These are phyloP conservation scores for Nothoprocta perdicaria DNA, from an alignment of 2,113 vertebrate genomes.

Conservation along the genomic window DNA sequence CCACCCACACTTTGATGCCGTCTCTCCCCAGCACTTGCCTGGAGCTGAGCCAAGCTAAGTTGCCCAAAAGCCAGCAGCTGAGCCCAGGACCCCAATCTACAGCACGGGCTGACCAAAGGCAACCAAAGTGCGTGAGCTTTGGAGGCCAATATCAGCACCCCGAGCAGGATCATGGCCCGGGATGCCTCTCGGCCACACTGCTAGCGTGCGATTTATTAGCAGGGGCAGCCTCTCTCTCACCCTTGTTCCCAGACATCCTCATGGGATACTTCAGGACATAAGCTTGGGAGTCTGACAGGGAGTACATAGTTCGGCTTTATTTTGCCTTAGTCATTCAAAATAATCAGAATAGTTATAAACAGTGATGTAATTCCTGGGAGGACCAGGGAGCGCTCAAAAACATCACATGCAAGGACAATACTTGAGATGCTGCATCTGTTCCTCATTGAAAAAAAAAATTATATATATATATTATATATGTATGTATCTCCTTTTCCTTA, in stretches of 20 bases:
- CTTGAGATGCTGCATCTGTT: neutral
- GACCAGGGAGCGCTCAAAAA: constrained; percentile 58
- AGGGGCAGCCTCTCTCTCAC: neutral
- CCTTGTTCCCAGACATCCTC: neutral
- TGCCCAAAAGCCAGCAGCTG: neutral
- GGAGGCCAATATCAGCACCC: neutral
- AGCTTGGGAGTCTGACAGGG: neutral
- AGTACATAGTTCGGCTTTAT: neutral
- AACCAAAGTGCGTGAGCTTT: neutral
- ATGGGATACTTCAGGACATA: neutral
- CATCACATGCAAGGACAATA: constrained; percentile 5
- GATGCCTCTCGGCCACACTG: neutral
- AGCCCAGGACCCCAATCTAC: neutral
- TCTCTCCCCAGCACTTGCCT: neutral
- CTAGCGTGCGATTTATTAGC: neutral
- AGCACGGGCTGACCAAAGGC: no score
- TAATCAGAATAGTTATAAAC: constrained; percentile 40
- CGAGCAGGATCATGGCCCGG: neutral
- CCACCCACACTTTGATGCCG: neutral
- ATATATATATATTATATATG: no score
- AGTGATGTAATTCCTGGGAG: constrained; percentile 40
- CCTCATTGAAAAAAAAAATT: neutral
- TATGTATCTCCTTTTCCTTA: neutral
- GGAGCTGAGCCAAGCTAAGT: rapidly evolving
- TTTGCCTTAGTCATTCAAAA: constrained; percentile 55